These are phyloP conservation scores for Formica exsecta DNA, from an alignment of 1,140 invertebrate genomes.

Conservation along the genomic window DNA sequence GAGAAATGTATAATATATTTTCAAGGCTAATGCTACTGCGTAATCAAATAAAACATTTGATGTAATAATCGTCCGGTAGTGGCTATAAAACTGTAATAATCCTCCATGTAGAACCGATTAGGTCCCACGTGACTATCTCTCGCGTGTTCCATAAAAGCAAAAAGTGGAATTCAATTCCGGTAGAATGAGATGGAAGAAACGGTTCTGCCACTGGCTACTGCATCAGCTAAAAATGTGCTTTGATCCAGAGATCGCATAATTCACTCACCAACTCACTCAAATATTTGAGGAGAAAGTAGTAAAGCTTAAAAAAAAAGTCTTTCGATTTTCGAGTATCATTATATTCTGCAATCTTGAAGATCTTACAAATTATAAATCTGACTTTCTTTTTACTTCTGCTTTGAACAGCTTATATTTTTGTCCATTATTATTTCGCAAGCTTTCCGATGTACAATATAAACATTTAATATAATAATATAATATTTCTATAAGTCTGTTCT, in stretches of 20 bases:
- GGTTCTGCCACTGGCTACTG: constrained; percentile 4
- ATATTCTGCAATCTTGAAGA: neutral
- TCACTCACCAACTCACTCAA: neutral
- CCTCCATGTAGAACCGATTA: constrained; percentile 32
- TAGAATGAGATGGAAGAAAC: constrained; percentile 29
- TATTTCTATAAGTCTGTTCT: neutral
- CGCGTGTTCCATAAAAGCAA: constrained; percentile 35
- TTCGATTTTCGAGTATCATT: neutral
- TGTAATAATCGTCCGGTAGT: constrained; percentile 23
- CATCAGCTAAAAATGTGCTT: constrained; percentile 54
- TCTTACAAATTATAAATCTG: neutral
- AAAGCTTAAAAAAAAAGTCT: too few species aligned
- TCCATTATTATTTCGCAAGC: neutral
- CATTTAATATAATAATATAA: neutral
- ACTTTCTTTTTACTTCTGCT: too few species aligned
- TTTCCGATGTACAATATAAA: too few species aligned
- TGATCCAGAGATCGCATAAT: constrained; percentile 10
- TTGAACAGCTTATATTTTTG: constrained; percentile 1
- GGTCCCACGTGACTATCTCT: constrained; percentile 41
- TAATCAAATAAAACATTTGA: constrained; percentile 12
- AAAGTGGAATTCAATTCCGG: constrained; percentile 46
- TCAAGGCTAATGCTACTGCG: neutral
- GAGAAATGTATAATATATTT: constrained; percentile 14
- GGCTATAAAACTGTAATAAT: constrained; percentile 45
- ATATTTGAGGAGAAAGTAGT: neutral